phyloP scores from a whole-genome alignment of 2,113 vertebrate genomes.

The Burhinus bistriatus region DNA sequence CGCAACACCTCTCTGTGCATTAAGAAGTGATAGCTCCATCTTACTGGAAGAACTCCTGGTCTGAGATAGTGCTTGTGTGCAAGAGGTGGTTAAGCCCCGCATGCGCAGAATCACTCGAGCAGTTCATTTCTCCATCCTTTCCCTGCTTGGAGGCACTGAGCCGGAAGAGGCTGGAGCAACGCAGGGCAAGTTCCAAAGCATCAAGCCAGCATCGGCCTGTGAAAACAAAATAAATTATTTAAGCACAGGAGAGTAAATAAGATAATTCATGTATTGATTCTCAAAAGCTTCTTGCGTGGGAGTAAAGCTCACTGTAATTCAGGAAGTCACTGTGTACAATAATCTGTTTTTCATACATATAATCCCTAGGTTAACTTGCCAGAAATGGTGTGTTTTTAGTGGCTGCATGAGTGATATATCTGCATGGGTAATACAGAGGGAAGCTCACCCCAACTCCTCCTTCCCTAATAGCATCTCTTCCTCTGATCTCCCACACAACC shows the following conservation, averaged over 20 bases:
- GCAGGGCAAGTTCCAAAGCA: constrained; percentile 90
- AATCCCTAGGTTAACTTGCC: not conserved
- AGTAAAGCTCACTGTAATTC: not conserved
- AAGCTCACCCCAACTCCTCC: not conserved
- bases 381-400: not conserved
- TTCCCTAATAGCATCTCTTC: not conserved
- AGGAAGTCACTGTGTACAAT: not conserved
- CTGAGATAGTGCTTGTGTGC: constrained; percentile 75
- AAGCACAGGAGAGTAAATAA: not conserved
- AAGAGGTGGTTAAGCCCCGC: constrained; percentile 80
- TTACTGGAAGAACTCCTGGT: constrained; percentile 90
- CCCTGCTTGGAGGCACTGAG: constrained; percentile 81
- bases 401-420: not conserved
- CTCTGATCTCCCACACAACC: not conserved
- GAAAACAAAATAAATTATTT: not conserved
- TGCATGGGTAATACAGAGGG: not conserved
- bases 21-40: not conserved
- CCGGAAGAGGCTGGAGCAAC: constrained; percentile 91
- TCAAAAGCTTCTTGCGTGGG: not conserved
- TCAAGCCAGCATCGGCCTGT: constrained; percentile 97
- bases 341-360: not conserved
- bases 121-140: constrained; percentile 82
- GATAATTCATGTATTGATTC: not conserved
- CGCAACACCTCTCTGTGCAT: not conserved
- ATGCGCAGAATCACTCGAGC: constrained; percentile 78